Base-by-base conservation (phyloP, 2,888 invertebrate species). In the Hipparchia sbordonii region DNA sequence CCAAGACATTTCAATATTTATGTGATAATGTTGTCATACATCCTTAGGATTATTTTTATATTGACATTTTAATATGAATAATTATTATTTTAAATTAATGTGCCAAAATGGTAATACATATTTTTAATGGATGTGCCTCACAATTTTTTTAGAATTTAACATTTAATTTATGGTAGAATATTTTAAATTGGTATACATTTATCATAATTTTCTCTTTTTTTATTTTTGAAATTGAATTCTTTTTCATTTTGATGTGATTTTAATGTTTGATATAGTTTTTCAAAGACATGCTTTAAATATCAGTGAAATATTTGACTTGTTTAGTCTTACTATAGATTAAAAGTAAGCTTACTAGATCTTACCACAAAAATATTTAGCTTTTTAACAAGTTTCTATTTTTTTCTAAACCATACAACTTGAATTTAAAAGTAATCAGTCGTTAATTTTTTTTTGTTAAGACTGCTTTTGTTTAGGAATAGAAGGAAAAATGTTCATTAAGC, bases 251-350 rank as follows among this genome's bases (percentile, higher is more conserved):
- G 60, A 61, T 33, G 1, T 39, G 45, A 39, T 45, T 45, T 39
- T 10, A 61, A 10, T 45, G 39, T 9, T 61, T 45, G 12, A 59
- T 39, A 6, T 63, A 48, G 13, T 51, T 23, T 63, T 63, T 51
- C 13, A 48, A 5, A 23, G 23, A 63, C 13, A 48, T 48, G 62
- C 62, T 63, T 48, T 63, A 63, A 63, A 63, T 48, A 63, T 9
- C 7, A 0, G 9, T 63, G 8, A 13, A 63, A 51, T 63, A 63
- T 7, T 6, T 48, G 23, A 45, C 45, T 7, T 8, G 13, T n/a
- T 62, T 62, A 8, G 23, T 23, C 57, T 57, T 48, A 48, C 48
- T 48, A 8, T 48, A 48, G 7, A 48, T 48, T 39, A 2, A 39
- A 39, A 39, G 39, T 39, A 23, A 23, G 23, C 23, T 23, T 23